Evolutionary conservation across 2,113 vertebrate genomes (phyloP).

Genomic region (Sinocyclocheilus anophthalmus): DNA sequence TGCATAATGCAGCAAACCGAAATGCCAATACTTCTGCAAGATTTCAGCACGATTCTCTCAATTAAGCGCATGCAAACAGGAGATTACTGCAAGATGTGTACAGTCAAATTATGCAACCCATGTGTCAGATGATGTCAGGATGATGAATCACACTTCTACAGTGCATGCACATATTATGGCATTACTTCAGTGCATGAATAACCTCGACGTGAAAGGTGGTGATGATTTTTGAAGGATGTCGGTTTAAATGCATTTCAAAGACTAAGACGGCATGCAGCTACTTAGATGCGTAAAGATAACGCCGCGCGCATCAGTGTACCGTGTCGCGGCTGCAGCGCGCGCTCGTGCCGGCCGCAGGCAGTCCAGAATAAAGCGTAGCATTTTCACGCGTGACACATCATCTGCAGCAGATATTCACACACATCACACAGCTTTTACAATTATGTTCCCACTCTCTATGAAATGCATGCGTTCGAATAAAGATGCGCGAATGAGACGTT

Average conservation of each 20-base stretch:
- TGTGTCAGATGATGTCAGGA: not conserved
- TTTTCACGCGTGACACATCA: constrained; percentile 26
- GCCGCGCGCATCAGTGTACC: constrained; percentile 14
- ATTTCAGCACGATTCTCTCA: not conserved
- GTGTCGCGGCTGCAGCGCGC: constrained; percentile 41
- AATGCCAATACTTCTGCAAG: not conserved
- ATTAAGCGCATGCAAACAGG: not conserved
- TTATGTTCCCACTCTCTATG: too few species aligned
- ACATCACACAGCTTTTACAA: too few species aligned
- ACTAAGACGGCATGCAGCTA: not conserved
- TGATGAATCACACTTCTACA: constrained; percentile 9
- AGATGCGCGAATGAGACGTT: not conserved
- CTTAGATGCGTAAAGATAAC: not conserved
- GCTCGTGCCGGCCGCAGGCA: constrained; percentile 56
- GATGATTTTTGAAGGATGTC: not conserved
- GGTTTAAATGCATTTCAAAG: not conserved
- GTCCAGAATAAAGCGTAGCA: constrained; percentile 61
- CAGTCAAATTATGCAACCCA: not conserved
- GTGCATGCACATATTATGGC: not conserved
- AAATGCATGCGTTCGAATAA: not conserved
- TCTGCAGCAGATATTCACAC: too few species aligned
- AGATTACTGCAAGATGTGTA: not conserved
- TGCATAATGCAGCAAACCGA: not conserved
- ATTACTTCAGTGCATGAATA: not conserved
- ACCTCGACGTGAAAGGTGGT: not conserved